Percentiles rank a stretch among this genome's conserved stretches.
Evolutionary conservation across 2,113 vertebrate species (phyloP).

Genomic region (Barbus barbus): DNA sequence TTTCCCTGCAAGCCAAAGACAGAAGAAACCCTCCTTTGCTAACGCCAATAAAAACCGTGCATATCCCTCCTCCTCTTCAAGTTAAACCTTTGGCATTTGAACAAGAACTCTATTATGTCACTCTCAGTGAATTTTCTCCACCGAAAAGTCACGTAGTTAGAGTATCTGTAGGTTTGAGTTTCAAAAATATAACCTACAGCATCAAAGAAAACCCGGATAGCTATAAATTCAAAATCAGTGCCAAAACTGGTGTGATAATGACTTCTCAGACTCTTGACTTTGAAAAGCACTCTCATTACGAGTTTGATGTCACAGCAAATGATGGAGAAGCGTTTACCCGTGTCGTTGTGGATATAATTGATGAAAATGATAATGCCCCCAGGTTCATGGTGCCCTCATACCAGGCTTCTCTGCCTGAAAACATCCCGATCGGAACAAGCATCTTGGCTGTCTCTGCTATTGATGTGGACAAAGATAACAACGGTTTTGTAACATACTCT

Average conservation of each 20-base stretch:
- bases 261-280: constrained; percentile 81
- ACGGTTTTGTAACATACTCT: constrained; percentile 84
- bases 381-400: constrained; percentile 82
- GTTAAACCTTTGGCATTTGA: constrained; percentile 79
- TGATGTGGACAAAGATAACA: constrained; percentile 84
- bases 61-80: constrained; percentile 78
- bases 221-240: constrained; percentile 81
- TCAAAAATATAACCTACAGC: constrained; percentile 79
- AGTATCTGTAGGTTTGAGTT: constrained; percentile 71
- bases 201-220: constrained; percentile 79
- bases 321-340: constrained; percentile 72
- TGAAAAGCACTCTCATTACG: constrained; percentile 78
- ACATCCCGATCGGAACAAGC: constrained; percentile 84
- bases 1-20: constrained; percentile 89
- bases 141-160: constrained; percentile 80
- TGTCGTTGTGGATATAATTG: constrained; percentile 79
- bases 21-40: constrained; percentile 73
- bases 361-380: constrained; percentile 90
- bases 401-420: constrained; percentile 83
- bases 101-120: constrained; percentile 79
- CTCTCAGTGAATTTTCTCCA: constrained; percentile 88
- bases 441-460: constrained; percentile 82
- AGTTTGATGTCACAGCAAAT: constrained; percentile 80
- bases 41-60: constrained; percentile 78
- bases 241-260: constrained; percentile 84